phyloP scores from a whole-genome alignment of 2,888 invertebrate genomes.

The Volucella bombylans region DNA sequence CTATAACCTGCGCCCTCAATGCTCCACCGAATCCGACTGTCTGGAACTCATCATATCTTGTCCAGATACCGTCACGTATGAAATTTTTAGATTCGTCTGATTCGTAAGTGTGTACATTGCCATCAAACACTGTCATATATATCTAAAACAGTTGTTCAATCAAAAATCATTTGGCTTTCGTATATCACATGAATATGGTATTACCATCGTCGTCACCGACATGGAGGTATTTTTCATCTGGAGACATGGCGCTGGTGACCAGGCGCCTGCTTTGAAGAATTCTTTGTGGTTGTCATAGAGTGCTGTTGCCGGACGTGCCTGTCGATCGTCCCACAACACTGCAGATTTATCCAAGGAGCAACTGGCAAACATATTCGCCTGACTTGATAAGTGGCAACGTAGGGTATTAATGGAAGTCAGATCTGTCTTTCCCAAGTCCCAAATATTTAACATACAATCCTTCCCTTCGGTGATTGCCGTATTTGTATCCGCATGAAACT shows the following conservation, averaged over 20 bases:
- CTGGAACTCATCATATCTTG: constrained; percentile 61
- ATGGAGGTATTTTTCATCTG: constrained; percentile 62
- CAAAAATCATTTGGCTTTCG: constrained; percentile 68
- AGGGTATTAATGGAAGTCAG: constrained; percentile 75
- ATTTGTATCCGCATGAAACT: constrained; percentile 75
- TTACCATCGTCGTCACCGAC: constrained; percentile 67
- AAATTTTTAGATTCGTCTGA: constrained; percentile 63
- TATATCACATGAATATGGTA: constrained; percentile 69
- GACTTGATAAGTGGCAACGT: constrained; percentile 68
- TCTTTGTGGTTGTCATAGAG: constrained; percentile 49
- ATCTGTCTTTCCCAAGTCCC: constrained; percentile 80
- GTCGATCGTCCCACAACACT: constrained; percentile 78
- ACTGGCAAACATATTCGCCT: constrained; percentile 75
- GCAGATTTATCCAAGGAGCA: constrained; percentile 78
- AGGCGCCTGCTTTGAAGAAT: constrained; percentile 57
- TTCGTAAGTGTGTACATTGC: constrained; percentile 67
- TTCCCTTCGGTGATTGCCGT: constrained; percentile 78
- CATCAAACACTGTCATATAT: constrained; percentile 65
- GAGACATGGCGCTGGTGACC: constrained; percentile 63
- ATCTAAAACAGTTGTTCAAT: constrained; percentile 62
- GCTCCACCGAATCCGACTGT: constrained; percentile 68
- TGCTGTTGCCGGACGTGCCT: constrained; percentile 76
- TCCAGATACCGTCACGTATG: constrained; percentile 65
- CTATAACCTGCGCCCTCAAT: constrained; percentile 56
- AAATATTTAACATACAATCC: constrained; percentile 80